A percentile compares a stretch with the other conserved stretches of the same genome.
Evolutionary conservation across 2,113 vertebrate genomes (phyloP).

Genomic region (Coptodon rendalli): DNA sequence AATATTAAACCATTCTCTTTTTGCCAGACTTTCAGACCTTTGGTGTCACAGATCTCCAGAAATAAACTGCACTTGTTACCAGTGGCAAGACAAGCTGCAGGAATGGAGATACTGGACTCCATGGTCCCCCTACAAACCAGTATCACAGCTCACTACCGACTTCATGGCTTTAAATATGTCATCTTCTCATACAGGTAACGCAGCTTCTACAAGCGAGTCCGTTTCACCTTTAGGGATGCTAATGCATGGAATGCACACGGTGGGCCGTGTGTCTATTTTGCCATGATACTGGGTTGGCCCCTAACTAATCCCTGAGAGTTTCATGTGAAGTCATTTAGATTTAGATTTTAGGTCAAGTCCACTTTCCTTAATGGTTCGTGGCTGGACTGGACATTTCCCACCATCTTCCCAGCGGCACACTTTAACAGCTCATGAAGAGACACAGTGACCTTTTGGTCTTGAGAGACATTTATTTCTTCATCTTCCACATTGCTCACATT

Average conservation of each 20-base stretch:
- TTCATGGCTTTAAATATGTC: background rate
- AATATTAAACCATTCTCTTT: background rate
- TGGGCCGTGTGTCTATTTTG: background rate
- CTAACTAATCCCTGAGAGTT: background rate
- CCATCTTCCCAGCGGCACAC: background rate
- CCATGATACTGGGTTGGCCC: background rate
- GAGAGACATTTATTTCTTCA: background rate
- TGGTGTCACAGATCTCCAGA: background rate
- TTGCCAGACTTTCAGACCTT: background rate
- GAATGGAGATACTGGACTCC: background rate
- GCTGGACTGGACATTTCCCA: background rate
- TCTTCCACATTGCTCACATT: background rate
- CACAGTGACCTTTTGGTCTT: background rate
- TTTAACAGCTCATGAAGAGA: background rate
- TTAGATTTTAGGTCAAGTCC: background rate
- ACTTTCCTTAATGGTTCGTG: background rate
- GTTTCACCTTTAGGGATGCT: background rate
- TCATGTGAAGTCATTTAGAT: background rate
- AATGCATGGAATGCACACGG: background rate
- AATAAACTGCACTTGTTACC: background rate
- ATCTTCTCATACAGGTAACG: background rate
- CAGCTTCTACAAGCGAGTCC: fast-evolving
- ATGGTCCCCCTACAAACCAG: background rate
- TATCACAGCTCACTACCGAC: background rate
- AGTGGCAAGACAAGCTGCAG: background rate